Evolutionary conservation across 2,888 invertebrate genomes (phyloP).

Genomic region (Unio delphinus): DNA sequence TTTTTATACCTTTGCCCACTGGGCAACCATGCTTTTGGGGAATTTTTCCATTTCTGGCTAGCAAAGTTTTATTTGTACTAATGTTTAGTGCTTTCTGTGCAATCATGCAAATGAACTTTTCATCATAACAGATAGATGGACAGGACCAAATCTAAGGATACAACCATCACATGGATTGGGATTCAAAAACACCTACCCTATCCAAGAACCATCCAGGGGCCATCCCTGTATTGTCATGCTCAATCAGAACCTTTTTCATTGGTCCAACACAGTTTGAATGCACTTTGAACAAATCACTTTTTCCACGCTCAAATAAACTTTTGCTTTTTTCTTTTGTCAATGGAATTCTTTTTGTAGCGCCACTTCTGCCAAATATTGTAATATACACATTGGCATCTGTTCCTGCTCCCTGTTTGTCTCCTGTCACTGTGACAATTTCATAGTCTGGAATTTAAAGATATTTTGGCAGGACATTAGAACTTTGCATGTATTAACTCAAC

Average conservation of each 20-base stretch:
- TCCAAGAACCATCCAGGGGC: constrained; percentile 71
- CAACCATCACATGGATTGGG: neutral
- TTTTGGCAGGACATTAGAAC: neutral
- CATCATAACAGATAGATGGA: too few relatives aligned
- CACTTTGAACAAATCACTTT: constrained; percentile 64
- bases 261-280: constrained; percentile 69
- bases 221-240: constrained; percentile 70
- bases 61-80: too few relatives aligned
- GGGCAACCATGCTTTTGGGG: too few relatives aligned
- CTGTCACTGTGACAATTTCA: constrained; percentile 70
- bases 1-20: too few relatives aligned
- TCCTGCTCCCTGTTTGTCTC: constrained; percentile 63
- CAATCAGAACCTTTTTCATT: constrained; percentile 66
- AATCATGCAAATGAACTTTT: too few relatives aligned
- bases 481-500: too few relatives aligned
- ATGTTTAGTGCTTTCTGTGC: too few relatives aligned
- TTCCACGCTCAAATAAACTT: constrained; percentile 52
- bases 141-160: neutral
- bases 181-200: constrained; percentile 52
- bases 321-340: constrained; percentile 54
- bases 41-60: too few relatives aligned
- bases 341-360: constrained; percentile 64
- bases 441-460: constrained; percentile 59
- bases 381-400: constrained; percentile 70
- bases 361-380: constrained; percentile 68